Evolutionary conservation across 2,888 invertebrate species (phyloP), one percentile per base, ranked within the genome.

Genomic region (Tinea pellionella): DNA sequence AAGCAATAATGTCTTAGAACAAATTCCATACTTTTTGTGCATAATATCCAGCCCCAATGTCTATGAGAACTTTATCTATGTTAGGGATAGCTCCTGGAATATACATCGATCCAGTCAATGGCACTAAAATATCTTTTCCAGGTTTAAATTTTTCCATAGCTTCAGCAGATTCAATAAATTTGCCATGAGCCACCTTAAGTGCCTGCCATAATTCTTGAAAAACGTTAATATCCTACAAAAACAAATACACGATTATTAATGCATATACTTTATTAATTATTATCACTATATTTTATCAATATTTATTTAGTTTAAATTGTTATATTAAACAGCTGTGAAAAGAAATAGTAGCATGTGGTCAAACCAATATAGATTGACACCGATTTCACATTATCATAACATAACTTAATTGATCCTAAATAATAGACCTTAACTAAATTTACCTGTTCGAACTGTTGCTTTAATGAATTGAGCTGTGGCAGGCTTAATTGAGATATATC

Each of bases 1-100:
- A 24, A 24, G 2, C 2, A 6, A 6, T 24, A 24, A 55, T 15
- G 3, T 24, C 2, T 24, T 41, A 61, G 24, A 59, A 6, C 37
- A 15, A 42, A 61, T 37, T 2, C 2, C 76, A 72, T 76, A 95
- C 96, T 90, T 97, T 97, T 80, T 98, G 95, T 16, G 95, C 95
- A 86, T 94, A 99, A 79, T 99, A 99, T 64, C 98, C 97, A 59
- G 99, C 98, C 59, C 99, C 99, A 72, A 99, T 93, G 78, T 99
- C 98, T 65, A 99, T 94, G 30, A 98, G 89, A 60, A 98, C 96
- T 76, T 93, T 93, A 60, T 95, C 91, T 32, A 94, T 91, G 73
- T 98, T 94, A 63, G 91, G 90, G 62, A 99, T 89, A 68, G 91
- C 91, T 1, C 98, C 99, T 43, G 96, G 95, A 47, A 99, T 97